Conservation (phyloP, 2,113 vertebrate genomes). For the Gorsachius goisagi region DNA sequence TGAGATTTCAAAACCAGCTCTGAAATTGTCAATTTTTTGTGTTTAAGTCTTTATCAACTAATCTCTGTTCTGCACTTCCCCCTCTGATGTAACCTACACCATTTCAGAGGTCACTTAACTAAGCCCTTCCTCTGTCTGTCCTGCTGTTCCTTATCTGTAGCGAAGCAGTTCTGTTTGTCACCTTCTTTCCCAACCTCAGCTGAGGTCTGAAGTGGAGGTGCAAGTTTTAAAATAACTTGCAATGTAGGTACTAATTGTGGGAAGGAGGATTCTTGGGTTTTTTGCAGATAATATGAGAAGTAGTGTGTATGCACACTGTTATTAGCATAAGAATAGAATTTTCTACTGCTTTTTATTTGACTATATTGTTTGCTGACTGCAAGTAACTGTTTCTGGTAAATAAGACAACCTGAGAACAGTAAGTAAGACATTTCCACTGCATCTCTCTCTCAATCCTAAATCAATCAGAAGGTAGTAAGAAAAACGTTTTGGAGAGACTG, state of each 20-base stretch:
- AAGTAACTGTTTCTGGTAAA: not conserved
- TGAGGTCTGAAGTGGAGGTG: not conserved
- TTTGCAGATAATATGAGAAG: not conserved
- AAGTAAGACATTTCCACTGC: not conserved
- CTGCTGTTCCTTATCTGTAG: not conserved
- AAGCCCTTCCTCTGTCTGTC: not conserved
- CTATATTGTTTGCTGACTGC: rapidly evolving
- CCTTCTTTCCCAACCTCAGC: not conserved
- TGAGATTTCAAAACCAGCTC: not conserved
- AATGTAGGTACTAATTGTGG: not conserved
- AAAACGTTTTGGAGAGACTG: not conserved
- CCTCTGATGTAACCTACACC: not conserved
- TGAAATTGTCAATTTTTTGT: not conserved
- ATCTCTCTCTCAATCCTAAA: not conserved
- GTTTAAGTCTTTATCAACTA: not conserved
- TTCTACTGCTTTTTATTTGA: not conserved
- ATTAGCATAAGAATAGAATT: not conserved
- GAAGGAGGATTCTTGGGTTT: not conserved
- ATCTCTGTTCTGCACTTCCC: not conserved
- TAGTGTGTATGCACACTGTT: not conserved
- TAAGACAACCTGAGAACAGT: not conserved
- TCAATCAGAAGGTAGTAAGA: too few species aligned
- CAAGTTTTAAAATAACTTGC: not conserved
- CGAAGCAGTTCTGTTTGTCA: not conserved
- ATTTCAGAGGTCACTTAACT: not conserved